A percentile compares a stretch with the other conserved stretches of the same genome.
Conservation (phyloP, 2,888 invertebrate species). For the Nephrotoma guestfalica region DNA sequence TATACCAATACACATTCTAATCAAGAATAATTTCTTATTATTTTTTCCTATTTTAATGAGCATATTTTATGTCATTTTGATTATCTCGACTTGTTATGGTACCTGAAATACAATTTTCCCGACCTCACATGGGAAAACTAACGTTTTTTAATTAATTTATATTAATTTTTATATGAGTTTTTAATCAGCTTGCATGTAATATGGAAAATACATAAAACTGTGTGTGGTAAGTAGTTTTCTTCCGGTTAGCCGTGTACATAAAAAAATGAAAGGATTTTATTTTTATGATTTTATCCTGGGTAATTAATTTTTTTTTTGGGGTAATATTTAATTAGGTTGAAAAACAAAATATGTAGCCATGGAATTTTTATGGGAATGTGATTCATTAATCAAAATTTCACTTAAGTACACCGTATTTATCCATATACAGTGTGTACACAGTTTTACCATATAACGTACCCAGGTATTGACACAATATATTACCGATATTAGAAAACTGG, state of each 20-base stretch:
- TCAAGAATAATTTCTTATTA: not conserved
- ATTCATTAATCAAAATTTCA: not conserved
- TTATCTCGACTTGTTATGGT: not conserved
- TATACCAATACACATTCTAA: not conserved
- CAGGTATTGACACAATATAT: not conserved
- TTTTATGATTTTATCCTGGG: not conserved
- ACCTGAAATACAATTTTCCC: not conserved
- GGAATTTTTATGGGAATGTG: not conserved
- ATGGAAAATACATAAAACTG: no score
- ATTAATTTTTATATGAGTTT: not conserved
- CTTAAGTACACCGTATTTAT: no score
- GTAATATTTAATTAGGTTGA: not conserved
- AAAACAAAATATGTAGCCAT: not conserved
- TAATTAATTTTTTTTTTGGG: not conserved
- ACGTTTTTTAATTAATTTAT: not conserved
- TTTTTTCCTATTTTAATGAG: not conserved
- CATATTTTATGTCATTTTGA: not conserved
- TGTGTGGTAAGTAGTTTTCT: not conserved
- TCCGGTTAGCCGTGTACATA: not conserved
- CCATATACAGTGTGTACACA: no score
- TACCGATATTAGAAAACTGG: not conserved
- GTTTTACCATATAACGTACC: not conserved
- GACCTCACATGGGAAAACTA: not conserved
- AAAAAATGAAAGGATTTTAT: not conserved
- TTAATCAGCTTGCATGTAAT: not conserved